Base-by-base conservation (phyloP, 2,113 vertebrate species). In the Chlamydotis undulata region DNA sequence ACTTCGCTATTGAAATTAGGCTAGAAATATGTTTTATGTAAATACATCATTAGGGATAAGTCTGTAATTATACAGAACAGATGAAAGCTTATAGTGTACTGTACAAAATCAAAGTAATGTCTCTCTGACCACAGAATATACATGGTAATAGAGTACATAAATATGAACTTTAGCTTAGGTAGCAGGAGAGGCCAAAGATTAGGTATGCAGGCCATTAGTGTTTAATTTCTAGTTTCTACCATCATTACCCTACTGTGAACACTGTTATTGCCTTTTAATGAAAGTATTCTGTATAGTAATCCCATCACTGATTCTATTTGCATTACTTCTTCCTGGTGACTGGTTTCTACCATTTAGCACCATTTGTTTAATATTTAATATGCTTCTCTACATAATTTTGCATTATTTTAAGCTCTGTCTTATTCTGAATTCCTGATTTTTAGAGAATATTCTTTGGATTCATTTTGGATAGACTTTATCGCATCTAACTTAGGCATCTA, bases 1-100 rank as follows among this genome's bases (percentile, higher is more conserved):
- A 82, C 45, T 97, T 92, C 90, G 84, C 67, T 90, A 83, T 96
- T 97, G 90, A 97, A 97, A 77, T 94, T 79, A 95, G 59, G 80
- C 39, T 92, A 47, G 24, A 85, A 52, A 77, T 92, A 56, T 87
- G 50, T 85, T 95, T 97, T 95, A 95, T 97, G 89, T 88, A 97
- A 98, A 96, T 94, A 88, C 12, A 91, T 91, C 89, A 77, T 92
- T 94, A 97, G 16, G 41, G 31, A 71, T 71, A 68, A n/a, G 23
- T 94, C 65, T 96, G 35, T 93, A 83, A 96, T 97, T 97, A 92
- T 92, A 91, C 79, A 82, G 65, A 97, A 83, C 37, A 93, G 80
- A 96, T 83, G 78, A 95, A 91, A 97, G 91, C 70, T 81, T 77
- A 45, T 24, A 19, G 49, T 77, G 29, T 78, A 87, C 47, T 83